phyloP scores from a whole-genome alignment of 2,888 invertebrate species.

The Drosophila sordidapex region DNA sequence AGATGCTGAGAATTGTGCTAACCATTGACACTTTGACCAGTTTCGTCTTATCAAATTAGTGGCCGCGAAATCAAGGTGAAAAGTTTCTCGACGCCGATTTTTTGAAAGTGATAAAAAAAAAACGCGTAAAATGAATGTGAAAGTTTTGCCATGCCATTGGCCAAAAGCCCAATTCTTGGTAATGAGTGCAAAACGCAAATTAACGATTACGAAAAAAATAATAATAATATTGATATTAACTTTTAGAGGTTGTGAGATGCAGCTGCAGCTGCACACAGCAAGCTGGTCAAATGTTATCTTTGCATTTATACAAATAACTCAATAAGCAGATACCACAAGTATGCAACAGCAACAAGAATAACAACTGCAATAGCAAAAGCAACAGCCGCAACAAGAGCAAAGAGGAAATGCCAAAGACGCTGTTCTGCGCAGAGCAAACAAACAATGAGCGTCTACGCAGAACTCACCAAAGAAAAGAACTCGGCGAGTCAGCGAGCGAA shows the following conservation, averaged over 20 bases:
- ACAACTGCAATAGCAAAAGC: constrained; percentile 12
- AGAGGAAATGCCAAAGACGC: constrained; percentile 69
- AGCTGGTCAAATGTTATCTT: constrained; percentile 25
- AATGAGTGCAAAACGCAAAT: constrained; percentile 19
- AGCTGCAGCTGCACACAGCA: constrained; percentile 9
- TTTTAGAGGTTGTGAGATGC: neutral
- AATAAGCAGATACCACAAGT: constrained; percentile 53
- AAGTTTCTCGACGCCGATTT: constrained; percentile 34
- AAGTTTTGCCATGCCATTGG: constrained; percentile 48
- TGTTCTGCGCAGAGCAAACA: constrained; percentile 43
- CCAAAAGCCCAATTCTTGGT: constrained; percentile 26
- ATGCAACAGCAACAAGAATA: constrained; percentile 19
- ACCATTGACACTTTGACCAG: constrained; percentile 17
- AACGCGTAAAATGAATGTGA: constrained; percentile 70
- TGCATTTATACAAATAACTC: constrained; percentile 35
- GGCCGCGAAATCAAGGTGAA: constrained; percentile 12
- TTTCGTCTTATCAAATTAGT: constrained; percentile 41
- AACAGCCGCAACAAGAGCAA: constrained; percentile 11
- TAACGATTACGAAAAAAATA: constrained; percentile 4
- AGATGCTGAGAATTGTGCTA: constrained; percentile 62
- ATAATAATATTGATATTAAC: neutral
- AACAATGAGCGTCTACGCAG: constrained; percentile 57
- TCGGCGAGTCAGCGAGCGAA: constrained; percentile 57
- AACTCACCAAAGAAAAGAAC: constrained; percentile 29
- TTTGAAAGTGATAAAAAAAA: constrained; percentile 68